Percentiles rank a stretch among this genome's conserved stretches.
Evolutionary conservation across 2,113 vertebrate species (phyloP).

Genomic region (Thinocorus orbignyianus): DNA sequence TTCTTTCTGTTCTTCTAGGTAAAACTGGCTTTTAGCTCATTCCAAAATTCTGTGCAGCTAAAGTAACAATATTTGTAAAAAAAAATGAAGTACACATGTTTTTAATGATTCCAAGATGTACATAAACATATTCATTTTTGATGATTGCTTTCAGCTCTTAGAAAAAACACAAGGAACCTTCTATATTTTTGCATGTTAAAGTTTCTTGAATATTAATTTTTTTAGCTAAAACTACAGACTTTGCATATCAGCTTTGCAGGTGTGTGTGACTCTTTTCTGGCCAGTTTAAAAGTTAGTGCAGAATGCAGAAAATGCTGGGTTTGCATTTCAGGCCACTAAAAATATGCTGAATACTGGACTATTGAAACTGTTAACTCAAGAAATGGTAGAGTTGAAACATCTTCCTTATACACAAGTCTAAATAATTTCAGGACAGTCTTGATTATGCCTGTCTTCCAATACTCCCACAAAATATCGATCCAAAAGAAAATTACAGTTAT

Average conservation of each 20-base stretch:
- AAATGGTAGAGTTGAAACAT: neutral
- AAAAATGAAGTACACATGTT: neutral
- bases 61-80: neutral
- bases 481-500: neutral
- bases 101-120: neutral
- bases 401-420: neutral
- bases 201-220: neutral
- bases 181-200: neutral
- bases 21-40: neutral
- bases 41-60: neutral
- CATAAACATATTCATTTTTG: neutral
- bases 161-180: neutral
- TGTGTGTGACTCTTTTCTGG: neutral
- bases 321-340: neutral
- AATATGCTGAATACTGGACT: neutral
- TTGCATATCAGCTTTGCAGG: neutral
- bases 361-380: neutral
- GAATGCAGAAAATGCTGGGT: neutral
- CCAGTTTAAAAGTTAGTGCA: neutral
- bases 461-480: neutral
- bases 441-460: neutral
- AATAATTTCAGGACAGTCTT: neutral
- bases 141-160: neutral
- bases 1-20: neutral
- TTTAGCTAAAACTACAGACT: neutral